Conservation (phyloP, 2,797 vertebrate species). For the Dryobates pubescens region DNA sequence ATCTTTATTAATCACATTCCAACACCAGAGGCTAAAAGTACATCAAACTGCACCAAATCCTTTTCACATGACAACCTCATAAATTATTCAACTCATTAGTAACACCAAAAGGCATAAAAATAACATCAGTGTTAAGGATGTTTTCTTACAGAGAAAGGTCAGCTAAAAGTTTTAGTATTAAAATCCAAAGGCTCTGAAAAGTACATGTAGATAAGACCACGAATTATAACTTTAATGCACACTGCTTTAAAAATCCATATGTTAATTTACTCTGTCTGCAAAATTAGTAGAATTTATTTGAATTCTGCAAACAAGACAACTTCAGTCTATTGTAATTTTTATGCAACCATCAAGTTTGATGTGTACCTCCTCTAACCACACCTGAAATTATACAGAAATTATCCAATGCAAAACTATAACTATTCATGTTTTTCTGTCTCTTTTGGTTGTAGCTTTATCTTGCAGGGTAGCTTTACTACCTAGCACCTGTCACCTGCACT, state of each 20-base stretch:
- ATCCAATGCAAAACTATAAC: background rate
- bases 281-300: constrained; percentile 25
- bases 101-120: constrained; percentile 83
- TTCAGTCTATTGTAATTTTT: background rate
- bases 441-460: background rate
- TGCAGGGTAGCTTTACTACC: background rate
- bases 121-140: constrained; percentile 77
- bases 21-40: constrained; percentile 80
- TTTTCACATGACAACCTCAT: constrained; percentile 91
- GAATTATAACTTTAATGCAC: constrained; percentile 1
- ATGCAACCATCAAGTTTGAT: background rate
- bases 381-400: background rate
- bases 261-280: background rate
- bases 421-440: background rate
- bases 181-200: constrained; percentile 68
- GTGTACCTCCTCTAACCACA: background rate
- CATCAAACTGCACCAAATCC: constrained; percentile 86
- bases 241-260: constrained; percentile 4
- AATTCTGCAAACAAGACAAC: background rate
- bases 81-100: constrained; percentile 94
- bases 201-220: constrained; percentile 25
- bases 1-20: constrained; percentile 84
- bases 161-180: constrained; percentile 74
- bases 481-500: background rate
- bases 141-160: constrained; percentile 77